Evolutionary conservation across 2,113 vertebrate genomes (phyloP).

Genomic region (Taurulus bubalis): DNA sequence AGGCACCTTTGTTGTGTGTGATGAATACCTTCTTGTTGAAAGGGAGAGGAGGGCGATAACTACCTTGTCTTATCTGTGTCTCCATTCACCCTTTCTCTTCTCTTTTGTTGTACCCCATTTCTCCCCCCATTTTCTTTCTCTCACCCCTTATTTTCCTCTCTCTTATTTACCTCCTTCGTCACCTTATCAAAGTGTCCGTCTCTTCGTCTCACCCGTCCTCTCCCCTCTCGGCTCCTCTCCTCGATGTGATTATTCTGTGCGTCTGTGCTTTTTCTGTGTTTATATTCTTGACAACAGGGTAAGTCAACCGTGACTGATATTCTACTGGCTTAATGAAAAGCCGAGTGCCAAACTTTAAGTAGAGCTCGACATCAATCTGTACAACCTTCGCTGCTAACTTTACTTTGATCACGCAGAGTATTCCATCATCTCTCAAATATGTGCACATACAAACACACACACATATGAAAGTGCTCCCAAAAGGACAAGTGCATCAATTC

Average conservation of each 20-base stretch:
- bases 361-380: constrained; percentile 70
- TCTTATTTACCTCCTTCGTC: not conserved
- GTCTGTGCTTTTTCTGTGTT: constrained; percentile 79
- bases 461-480: constrained; percentile 36
- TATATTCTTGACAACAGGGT: constrained; percentile 83
- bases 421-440: constrained; percentile 43
- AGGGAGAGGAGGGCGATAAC: constrained; percentile 50
- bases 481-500: not conserved
- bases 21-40: constrained; percentile 61
- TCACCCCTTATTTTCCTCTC: not conserved
- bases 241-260: constrained; percentile 72
- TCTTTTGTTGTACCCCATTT: not conserved
- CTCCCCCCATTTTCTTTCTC: not conserved
- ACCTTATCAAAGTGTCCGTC: constrained; percentile 1
- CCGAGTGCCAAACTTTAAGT: constrained; percentile 79
- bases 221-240: constrained; percentile 65
- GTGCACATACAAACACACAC: constrained; percentile 28
- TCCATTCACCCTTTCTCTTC: constrained; percentile 5
- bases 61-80: constrained; percentile 45
- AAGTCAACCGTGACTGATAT: constrained; percentile 80
- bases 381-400: constrained; percentile 62
- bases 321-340: constrained; percentile 78
- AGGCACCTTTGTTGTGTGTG: constrained; percentile 63
- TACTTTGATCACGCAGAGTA: constrained; percentile 55
- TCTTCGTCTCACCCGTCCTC: constrained; percentile 14